Percentiles rank a stretch among this genome's conserved stretches.
These are phyloP conservation scores for Athalia circularis DNA, from an alignment of 2,888 invertebrate species.

Conservation along the genomic window DNA sequence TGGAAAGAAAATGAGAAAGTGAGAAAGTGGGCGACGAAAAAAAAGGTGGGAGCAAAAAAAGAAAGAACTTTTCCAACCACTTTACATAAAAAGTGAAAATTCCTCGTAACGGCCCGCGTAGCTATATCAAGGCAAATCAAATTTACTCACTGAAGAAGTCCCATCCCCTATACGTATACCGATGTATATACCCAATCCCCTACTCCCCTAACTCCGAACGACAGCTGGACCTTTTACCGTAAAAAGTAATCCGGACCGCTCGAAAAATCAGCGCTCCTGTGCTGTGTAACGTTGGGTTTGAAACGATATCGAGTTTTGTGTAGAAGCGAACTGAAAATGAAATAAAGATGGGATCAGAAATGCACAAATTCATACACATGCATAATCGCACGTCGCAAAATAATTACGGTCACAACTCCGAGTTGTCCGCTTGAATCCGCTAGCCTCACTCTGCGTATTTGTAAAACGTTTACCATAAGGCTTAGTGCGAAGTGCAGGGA, in stretches of 20 bases:
- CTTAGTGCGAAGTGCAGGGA: not conserved
- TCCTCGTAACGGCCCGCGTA: not conserved
- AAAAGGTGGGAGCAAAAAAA: not conserved
- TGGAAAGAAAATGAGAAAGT: not conserved
- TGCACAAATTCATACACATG: not conserved
- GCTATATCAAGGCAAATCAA: constrained; percentile 12
- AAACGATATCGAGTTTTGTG: not conserved
- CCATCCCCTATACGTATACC: no score
- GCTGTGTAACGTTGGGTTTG: not conserved
- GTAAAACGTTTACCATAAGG: not conserved
- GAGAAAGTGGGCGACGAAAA: not conserved
- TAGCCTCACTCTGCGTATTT: not conserved
- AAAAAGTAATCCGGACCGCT: constrained; percentile 12
- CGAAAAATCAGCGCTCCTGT: not conserved
- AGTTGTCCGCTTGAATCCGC: no score
- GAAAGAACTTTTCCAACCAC: constrained; percentile 11
- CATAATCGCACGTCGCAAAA: not conserved
- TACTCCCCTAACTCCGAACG: not conserved
- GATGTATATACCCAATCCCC: not conserved
- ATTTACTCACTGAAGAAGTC: constrained; percentile 12
- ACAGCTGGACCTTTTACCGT: constrained; percentile 24
- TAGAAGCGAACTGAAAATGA: not conserved
- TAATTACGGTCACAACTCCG: no score
- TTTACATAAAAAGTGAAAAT: constrained; percentile 28
- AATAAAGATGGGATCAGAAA: not conserved